Conservation (phyloP, 2,888 invertebrate species). For the Coenonympha glycerion region DNA sequence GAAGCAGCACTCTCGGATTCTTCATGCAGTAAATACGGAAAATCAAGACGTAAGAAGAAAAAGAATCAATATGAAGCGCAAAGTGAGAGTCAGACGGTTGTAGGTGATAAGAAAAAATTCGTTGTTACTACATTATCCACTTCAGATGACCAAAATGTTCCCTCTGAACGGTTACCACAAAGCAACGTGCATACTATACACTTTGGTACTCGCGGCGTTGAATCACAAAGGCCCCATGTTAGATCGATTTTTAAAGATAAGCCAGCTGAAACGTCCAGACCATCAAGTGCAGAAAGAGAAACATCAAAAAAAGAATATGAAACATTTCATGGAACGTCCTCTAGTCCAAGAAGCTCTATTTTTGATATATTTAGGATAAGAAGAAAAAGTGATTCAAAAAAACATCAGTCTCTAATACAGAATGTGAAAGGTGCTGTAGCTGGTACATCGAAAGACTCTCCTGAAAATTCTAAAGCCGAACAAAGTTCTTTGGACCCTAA, state of each 20-base stretch:
- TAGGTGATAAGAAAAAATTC: constrained; percentile 64
- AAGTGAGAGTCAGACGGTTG: constrained; percentile 59
- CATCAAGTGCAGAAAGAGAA: constrained; percentile 65
- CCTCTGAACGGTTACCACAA: constrained; percentile 50
- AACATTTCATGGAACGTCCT: constrained; percentile 70
- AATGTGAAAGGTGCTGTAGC: constrained; percentile 43
- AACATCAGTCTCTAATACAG: constrained; percentile 51
- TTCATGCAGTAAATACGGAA: constrained; percentile 58
- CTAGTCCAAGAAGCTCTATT: constrained; percentile 70
- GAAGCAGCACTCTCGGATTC: constrained; percentile 62
- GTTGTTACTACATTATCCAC: constrained; percentile 63
- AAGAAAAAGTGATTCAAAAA: constrained; percentile 69
- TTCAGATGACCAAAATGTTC: constrained; percentile 51
- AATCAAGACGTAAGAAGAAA: constrained; percentile 66
- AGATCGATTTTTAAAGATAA: constrained; percentile 66
- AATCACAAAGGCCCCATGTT: constrained; percentile 66
- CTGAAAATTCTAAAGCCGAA: constrained; percentile 54
- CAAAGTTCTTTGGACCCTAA: constrained; percentile 48
- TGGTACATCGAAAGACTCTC: constrained; percentile 50
- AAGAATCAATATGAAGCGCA: constrained; percentile 47
- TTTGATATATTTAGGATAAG: constrained; percentile 71
- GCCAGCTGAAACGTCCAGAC: constrained; percentile 49
- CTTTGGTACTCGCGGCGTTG: constrained; percentile 67
- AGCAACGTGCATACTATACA: constrained; percentile 69
- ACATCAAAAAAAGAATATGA: constrained; percentile 61